Base-by-base conservation (phyloP, 2,888 invertebrate genomes). In the Morpho achilles region DNA sequence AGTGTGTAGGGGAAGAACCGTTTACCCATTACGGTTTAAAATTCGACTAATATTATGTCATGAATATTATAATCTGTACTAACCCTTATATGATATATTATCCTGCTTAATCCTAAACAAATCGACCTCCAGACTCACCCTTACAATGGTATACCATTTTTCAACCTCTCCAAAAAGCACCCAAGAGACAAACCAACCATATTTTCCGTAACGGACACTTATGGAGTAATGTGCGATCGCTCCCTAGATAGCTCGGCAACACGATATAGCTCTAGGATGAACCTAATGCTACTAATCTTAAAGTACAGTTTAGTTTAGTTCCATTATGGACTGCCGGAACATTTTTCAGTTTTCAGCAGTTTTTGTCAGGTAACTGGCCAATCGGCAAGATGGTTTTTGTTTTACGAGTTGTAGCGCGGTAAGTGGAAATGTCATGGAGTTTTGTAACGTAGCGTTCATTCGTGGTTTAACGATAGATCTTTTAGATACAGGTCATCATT, bases 61-160 rank as follows among this genome's bases (percentile, higher is more conserved):
- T 32, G 3, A 32, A 32, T 32, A 32, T 32, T 32, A 32, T 32
- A 32, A 32, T 32, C 32, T 32, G 32, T 32, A 42, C n/a, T 42
- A 59, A 56, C 50, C 49, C 53, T 42, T 50, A 48, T 48, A 48
- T 61, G 44, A 58, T 53, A 61, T 59, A 59, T 54, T 54, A 48
- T 48, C 53, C 16, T 43, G 54, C 59, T 59, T 53, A 56, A 41
- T 46, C 22, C 53, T 56, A 59, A 61, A 56, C 57, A 61, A 63
- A 63, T 61, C 56, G 63, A 61, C 59, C 61, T 50, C 60, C 41
- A 50, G 57, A 44, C 49, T 45, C 56, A 49, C 51, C 57, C 59
- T 55, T 44, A 50, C 53, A 63, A 63, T 61, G 63, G 61, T 63
- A 52, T 57, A 59, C 61, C 49, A 63, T 63, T 63, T 61, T 59